Evolutionary conservation across 2,797 vertebrate genomes (phyloP).

Genomic region (Babyrousa celebensis): DNA sequence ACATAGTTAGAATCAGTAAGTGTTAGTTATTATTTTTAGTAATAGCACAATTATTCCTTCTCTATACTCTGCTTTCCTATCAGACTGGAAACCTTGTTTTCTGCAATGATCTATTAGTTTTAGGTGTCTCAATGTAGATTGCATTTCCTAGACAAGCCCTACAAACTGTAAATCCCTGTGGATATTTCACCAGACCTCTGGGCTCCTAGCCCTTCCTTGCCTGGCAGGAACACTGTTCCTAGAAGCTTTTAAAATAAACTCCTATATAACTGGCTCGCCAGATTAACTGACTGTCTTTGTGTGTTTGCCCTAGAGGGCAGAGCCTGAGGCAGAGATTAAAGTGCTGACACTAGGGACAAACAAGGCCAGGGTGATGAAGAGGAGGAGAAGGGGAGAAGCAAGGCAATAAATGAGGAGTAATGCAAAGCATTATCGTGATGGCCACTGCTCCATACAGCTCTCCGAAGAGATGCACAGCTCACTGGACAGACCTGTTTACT

Average conservation of each 20-base stretch:
- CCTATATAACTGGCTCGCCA: constrained; percentile 62
- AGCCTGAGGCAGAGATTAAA: constrained; percentile 74
- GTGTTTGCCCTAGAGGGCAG: constrained; percentile 8
- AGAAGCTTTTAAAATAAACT: constrained; percentile 62
- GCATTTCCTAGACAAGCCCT: neutral
- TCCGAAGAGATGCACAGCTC: constrained; percentile 36
- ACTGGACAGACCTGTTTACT: neutral
- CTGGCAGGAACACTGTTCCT: neutral
- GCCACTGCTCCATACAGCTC: neutral
- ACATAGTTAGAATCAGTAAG: neutral
- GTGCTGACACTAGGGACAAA: neutral
- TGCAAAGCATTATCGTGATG: neutral
- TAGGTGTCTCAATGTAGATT: constrained; percentile 4
- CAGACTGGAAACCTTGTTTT: constrained; percentile 19
- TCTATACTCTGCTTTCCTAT: neutral
- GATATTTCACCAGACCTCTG: neutral
- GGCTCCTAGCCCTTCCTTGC: neutral
- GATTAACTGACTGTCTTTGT: constrained; percentile 71
- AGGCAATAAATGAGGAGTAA: neutral
- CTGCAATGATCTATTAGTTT: constrained; percentile 34
- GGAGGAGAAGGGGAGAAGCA: constrained; percentile 1
- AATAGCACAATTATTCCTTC: neutral
- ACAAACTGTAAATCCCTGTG: neutral
- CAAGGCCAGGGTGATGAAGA: constrained; percentile 40
- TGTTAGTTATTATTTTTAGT: neutral